These are phyloP conservation scores for Oceanites oceanicus DNA, from an alignment of 2,113 vertebrate genomes.

Conservation along the genomic window DNA sequence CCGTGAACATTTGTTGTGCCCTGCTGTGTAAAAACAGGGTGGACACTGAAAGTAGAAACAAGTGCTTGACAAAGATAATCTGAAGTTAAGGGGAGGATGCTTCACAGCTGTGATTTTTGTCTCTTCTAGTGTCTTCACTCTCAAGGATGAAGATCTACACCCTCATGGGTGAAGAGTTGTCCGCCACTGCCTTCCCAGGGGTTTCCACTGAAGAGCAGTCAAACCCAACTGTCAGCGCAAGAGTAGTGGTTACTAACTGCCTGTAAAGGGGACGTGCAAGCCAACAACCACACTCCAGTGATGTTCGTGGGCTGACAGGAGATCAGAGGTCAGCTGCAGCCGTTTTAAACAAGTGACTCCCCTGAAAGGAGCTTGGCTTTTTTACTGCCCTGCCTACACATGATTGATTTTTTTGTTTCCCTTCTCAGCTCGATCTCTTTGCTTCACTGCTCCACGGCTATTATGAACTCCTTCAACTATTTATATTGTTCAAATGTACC, in stretches of 20 bases:
- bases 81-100: neutral
- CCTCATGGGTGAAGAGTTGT: neutral
- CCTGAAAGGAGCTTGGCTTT: neutral
- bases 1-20: accelerated
- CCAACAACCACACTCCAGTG: neutral
- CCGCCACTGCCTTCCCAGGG: neutral
- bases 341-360: neutral
- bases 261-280: neutral
- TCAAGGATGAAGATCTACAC: neutral
- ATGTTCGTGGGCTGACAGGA: neutral
- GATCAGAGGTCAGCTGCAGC: neutral
- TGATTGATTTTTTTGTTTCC: neutral
- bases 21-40: neutral
- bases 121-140: neutral
- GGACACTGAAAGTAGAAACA: neutral
- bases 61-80: neutral
- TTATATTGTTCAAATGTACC: neutral
- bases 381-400: neutral
- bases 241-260: accelerated
- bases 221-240: neutral
- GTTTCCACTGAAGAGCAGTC: neutral
- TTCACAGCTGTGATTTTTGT: neutral
- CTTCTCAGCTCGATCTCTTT: neutral
- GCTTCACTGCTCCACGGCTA: neutral
- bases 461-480: neutral